Conservation (phyloP, 2,113 vertebrate species). For the Xiphophorus hellerii region DNA sequence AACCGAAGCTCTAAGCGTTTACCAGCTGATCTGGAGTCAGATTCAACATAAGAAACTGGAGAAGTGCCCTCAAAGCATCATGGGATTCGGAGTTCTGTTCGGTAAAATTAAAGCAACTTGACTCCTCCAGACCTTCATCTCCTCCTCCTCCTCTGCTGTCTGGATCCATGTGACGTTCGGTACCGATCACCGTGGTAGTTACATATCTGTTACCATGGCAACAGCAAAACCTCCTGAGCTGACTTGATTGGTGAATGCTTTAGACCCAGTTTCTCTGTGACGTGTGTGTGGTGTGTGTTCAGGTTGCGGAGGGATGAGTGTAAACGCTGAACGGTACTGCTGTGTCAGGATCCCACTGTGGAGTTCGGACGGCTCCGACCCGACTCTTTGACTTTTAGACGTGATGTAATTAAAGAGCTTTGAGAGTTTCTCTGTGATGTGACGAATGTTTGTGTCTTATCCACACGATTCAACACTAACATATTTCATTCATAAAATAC, state of each 20-base stretch:
- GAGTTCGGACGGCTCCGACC: slow-evolving; percentile 38
- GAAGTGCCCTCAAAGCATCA: not conserved
- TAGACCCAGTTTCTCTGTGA: not conserved
- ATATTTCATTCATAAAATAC: too few species aligned
- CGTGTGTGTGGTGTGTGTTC: not conserved
- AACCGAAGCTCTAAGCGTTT: too few species aligned
- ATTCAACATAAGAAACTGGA: too few species aligned
- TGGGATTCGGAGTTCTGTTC: not conserved
- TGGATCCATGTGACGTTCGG: not conserved
- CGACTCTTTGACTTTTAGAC: slow-evolving; percentile 62
- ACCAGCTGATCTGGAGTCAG: too few species aligned
- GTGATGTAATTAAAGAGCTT: slow-evolving; percentile 67
- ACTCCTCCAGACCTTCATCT: too few species aligned
- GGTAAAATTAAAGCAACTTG: not conserved
- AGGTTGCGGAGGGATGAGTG: not conserved
- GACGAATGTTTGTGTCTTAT: not conserved
- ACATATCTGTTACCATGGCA: not conserved
- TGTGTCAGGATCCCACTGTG: slow-evolving; percentile 42
- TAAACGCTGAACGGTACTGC: slow-evolving; percentile 16
- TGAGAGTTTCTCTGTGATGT: slow-evolving; percentile 39
- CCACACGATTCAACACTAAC: too few species aligned
- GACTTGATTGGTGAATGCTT: slow-evolving; percentile 64
- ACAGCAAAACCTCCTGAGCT: slow-evolving; percentile 53
- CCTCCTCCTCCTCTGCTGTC: not conserved
- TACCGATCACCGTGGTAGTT: not conserved